Base-by-base conservation (phyloP, 2,113 vertebrate genomes). In the Gnathonemus longibarbis region DNA sequence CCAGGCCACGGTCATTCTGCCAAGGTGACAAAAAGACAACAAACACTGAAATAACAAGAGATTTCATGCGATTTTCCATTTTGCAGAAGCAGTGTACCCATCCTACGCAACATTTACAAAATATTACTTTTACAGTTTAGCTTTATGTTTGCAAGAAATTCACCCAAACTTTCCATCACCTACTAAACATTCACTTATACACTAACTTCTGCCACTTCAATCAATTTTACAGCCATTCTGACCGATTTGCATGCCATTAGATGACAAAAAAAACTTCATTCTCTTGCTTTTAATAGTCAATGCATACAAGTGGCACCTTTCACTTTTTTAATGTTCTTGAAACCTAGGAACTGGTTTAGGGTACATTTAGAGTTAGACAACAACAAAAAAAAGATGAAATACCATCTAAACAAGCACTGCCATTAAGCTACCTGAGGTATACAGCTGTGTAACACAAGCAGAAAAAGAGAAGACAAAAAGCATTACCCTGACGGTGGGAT, bases 1-100 rank as follows among this genome's bases (percentile, higher is more conserved):
- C 97, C 90, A 97, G 97, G 80, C 98, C 96, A 74, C 97, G 97
- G 90, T 97, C 97, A 42, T 98, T 98, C 98, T 98, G 94, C 88
- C 46, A 35, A 84, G 50, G 11, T 4, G 42, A 42, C 88, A 17
- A 1, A 35, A 5, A 87, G 45, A 6, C 19, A 39, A 13, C 19
- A 0, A 11, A 62, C 56, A 10, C 21, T 42, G 17, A 66, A n/a
- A 46, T 45, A 39, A 58, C 11, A 17, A 11, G 11, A 87, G 27
- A 53, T 56, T 39, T 56, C 13, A 56, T 10, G 42, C 49, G 8
- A 48, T 35, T 77, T 77, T 6, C 17, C 35, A 74, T 48, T 46
- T 48, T 9, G 19, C 31, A 15, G 66, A 35, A 15, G 27, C 15
- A 39, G 0, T 19, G 31, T 39, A 17, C 13, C 31, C 70, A 31